phyloP scores from a whole-genome alignment of 1,140 invertebrate species.

The Trichoplusia ni region DNA sequence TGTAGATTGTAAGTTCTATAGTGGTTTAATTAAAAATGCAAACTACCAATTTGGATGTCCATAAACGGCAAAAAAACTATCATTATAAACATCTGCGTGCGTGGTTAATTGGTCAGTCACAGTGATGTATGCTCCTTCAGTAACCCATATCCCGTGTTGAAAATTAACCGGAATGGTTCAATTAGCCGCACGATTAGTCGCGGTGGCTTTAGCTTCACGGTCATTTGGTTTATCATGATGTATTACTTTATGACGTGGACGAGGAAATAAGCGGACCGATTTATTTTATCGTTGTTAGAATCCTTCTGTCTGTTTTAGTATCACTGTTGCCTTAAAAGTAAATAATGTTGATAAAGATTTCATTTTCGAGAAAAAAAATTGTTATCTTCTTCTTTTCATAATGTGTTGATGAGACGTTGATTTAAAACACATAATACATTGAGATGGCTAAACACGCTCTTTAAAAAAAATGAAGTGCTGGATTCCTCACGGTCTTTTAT shows the following conservation, averaged over 20 bases:
- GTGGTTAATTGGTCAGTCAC: conserved; percentile 2
- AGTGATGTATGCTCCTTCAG: conserved; percentile 24
- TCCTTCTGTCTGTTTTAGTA: no score
- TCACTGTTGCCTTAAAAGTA: no score
- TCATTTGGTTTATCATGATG: not conserved
- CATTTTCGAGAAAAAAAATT: no score
- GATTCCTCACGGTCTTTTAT: no score
- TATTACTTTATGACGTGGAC: conserved; percentile 6
- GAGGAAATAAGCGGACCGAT: not conserved
- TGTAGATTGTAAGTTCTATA: no score
- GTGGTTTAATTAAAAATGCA: conserved; percentile 8
- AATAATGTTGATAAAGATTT: no score
- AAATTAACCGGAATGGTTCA: conserved; percentile 24
- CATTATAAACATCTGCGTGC: conserved; percentile 8
- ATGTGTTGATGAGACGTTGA: no score
- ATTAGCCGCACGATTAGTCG: conserved; percentile 16
- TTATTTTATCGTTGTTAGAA: no score
- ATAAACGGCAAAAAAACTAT: conserved; percentile 22
- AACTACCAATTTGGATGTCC: not conserved
- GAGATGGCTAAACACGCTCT: no score
- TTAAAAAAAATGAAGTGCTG: no score
- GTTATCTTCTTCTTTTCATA: no score
- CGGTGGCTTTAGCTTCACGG: not conserved
- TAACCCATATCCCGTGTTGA: conserved; percentile 18
- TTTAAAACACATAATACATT: no score